Evolutionary conservation across 2,797 vertebrate genomes (phyloP).

Genomic region (Lophius americanus): DNA sequence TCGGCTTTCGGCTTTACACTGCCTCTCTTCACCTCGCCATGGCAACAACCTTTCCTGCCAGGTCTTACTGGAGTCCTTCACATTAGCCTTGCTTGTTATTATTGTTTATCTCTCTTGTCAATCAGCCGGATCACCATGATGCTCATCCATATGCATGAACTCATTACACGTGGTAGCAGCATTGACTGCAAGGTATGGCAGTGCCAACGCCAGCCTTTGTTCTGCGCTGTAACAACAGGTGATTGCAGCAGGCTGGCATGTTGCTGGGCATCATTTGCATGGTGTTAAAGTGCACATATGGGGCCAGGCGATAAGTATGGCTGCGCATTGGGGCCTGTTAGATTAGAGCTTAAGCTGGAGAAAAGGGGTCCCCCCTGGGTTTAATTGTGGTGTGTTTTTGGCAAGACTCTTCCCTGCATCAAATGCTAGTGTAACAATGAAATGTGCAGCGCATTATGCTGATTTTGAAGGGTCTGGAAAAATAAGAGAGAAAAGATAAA

Average conservation of each 20-base stretch:
- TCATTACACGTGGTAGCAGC: constrained; percentile 69
- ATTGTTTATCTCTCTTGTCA: constrained; percentile 87
- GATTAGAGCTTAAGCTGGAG: constrained; percentile 75
- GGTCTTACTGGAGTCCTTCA: constrained; percentile 66
- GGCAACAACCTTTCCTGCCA: constrained; percentile 72
- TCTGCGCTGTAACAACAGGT: constrained; percentile 78
- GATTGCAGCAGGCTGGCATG: constrained; percentile 72
- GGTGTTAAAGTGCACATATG: constrained; percentile 79
- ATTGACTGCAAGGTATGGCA: constrained; percentile 72
- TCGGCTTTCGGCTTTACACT: not conserved
- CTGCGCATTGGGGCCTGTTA: constrained; percentile 57
- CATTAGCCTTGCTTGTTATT: constrained; percentile 81
- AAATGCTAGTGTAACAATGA: constrained; percentile 78
- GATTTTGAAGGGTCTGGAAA: constrained; percentile 59
- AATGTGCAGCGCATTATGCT: constrained; percentile 74
- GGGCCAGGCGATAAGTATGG: constrained; percentile 76
- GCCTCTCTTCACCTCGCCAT: constrained; percentile 54
- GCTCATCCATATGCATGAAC: constrained; percentile 82
- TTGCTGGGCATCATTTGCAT: constrained; percentile 77
- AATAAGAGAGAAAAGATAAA: constrained; percentile 60
- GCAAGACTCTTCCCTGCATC: constrained; percentile 66
- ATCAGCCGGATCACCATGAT: constrained; percentile 72
- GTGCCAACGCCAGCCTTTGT: constrained; percentile 74
- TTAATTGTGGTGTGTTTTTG: constrained; percentile 80
- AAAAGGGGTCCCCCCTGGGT: constrained; percentile 68